These are phyloP conservation scores for Diadema setosum DNA, from an alignment of 35 echinoderm and acorn worm genomes.

Conservation along the genomic window DNA sequence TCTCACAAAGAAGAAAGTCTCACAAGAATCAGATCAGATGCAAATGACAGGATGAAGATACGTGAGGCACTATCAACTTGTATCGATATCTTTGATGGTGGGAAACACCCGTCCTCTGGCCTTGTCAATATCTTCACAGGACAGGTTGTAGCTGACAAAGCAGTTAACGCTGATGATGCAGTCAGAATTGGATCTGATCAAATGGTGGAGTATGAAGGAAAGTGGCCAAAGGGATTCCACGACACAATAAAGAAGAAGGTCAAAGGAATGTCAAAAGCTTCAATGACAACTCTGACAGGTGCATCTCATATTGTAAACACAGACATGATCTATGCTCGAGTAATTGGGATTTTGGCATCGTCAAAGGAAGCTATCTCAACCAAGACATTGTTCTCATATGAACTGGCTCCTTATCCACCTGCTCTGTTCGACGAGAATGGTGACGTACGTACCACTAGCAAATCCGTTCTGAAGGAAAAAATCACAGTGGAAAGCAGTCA, in stretches of 20 bases:
- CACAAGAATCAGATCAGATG: not conserved
- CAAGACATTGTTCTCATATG: too few species aligned
- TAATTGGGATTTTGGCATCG: too few species aligned
- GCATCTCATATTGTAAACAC: too few species aligned
- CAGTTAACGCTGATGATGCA: slow-evolving; percentile 38
- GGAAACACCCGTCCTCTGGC: not conserved
- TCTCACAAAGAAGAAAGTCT: not conserved
- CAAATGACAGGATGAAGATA: not conserved
- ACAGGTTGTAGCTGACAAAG: not conserved
- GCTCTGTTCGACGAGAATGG: not conserved
- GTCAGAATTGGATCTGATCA: slow-evolving; percentile 11
- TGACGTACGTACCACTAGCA: not conserved
- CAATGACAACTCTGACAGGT: too few species aligned
- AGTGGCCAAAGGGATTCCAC: not conserved
- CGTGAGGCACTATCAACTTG: not conserved
- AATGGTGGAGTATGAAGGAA: slow-evolving; percentile 15
- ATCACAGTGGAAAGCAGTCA: not conserved
- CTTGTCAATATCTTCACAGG: not conserved
- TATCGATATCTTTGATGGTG: not conserved
- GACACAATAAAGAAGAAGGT: not conserved
- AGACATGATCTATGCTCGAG: too few species aligned
- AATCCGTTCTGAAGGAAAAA: too few species aligned
- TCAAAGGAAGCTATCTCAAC: too few species aligned
- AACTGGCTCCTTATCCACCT: not conserved
- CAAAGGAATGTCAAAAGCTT: slow-evolving; percentile 1